A percentile compares a stretch with the other conserved stretches of the same genome.
These are phyloP conservation scores for Sebastes melanostomus DNA, from an alignment of 2,797 vertebrate species.

Conservation along the genomic window DNA sequence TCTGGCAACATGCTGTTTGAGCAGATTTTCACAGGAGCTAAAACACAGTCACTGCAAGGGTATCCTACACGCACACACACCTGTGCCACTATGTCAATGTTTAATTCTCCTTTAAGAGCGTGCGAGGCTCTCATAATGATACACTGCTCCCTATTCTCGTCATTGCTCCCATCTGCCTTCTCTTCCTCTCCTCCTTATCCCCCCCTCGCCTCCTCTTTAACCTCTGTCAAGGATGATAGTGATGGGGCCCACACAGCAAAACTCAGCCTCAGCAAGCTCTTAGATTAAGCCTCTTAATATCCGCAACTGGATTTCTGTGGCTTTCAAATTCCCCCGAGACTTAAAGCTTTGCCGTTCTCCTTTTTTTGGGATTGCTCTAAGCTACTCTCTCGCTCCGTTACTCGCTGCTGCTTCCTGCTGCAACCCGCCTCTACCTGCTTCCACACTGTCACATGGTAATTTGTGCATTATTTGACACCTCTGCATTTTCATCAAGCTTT, in stretches of 20 bases:
- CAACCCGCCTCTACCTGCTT: slow-evolving; percentile 52
- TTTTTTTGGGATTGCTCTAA: slow-evolving; percentile 73
- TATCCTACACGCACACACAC: neutral
- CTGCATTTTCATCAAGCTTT: slow-evolving; percentile 57
- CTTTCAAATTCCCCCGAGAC: slow-evolving; percentile 79
- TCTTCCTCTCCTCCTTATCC: slow-evolving; percentile 64
- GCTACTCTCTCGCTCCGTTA: slow-evolving; percentile 58
- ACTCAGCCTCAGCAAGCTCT: slow-evolving; percentile 79
- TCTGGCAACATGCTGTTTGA: slow-evolving; percentile 21
- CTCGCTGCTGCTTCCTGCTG: slow-evolving; percentile 37
- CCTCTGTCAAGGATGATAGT: slow-evolving; percentile 80
- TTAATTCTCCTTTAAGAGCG: slow-evolving; percentile 43
- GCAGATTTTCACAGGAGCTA: slow-evolving; percentile 6
- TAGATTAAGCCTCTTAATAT: slow-evolving; percentile 87
- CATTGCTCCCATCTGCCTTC: slow-evolving; percentile 54
- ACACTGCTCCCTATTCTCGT: slow-evolving; percentile 48
- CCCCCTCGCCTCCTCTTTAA: slow-evolving; percentile 68
- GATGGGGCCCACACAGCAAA: slow-evolving; percentile 78
- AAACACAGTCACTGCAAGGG: neutral
- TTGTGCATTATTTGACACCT: slow-evolving; percentile 59
- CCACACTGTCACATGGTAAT: slow-evolving; percentile 54
- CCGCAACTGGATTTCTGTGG: slow-evolving; percentile 80
- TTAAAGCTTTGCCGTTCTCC: slow-evolving; percentile 75
- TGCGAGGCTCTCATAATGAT: slow-evolving; percentile 56
- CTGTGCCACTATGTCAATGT: slow-evolving; percentile 11